Base-by-base conservation (phyloP, 1,140 invertebrate genomes). In the Stenopsyche tienmushanensis region DNA sequence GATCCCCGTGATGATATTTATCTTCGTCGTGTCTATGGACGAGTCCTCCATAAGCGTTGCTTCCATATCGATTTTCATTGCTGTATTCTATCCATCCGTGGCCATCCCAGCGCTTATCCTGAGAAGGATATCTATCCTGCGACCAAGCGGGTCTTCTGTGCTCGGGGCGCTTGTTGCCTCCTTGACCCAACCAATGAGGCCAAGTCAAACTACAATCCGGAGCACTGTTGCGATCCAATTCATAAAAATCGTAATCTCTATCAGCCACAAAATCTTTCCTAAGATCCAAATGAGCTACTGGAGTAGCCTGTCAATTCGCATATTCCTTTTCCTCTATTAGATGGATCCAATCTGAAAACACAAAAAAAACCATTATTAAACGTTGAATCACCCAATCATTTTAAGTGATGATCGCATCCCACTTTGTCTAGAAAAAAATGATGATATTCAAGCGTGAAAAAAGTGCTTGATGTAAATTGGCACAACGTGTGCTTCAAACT, bases 171-270 rank as follows among this genome's bases (percentile, higher is more conserved):
- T 34, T 34, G 13, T 34, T 13, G 50, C 58, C 24, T 53, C 25
- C 21, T 26, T 34, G 34, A 65, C 44, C 26, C 17, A 47, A 47
- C 57, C 78, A 79, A 63, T 78, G 72, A 3, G 80, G 78, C 71
- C 80, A 78, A 41, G 26, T 55, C 9, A 70, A 13, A 49, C 68
- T 70, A 29, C 68, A 70, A 53, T 70, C 68, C 3, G 68, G 64
- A 44, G 80, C 69, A 67, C 79, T 80, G 58, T 86, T 88, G 49
- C 85, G 75, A 74, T 91, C 88, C 17, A 85, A 77, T 67, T 90
- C 87, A 71, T 90, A 92, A 71, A 89, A 91, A 74, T 92, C 90
- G 67, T 87, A 91, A 29, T 88, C 84, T 13, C 84, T 82, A 75
- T 92, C 89, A 13, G 83, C 77, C 8, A 83, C 77, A 41, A 89